Base-by-base conservation (phyloP, 2,113 vertebrate species). In the Nerophis lumbriciformis region DNA sequence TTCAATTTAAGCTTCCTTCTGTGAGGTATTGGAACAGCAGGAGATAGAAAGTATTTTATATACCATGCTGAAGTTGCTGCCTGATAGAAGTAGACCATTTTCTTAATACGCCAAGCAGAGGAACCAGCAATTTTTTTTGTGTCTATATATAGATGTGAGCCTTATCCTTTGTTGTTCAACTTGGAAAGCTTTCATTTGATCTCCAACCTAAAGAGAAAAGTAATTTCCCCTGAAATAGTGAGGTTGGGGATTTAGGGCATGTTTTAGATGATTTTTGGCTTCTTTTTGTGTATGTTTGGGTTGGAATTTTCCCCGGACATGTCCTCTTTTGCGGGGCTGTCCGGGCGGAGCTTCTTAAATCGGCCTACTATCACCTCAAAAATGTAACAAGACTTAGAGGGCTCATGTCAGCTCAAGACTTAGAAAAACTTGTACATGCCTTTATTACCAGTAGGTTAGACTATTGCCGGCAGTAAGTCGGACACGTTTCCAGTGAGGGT, bases 101-200 rank as follows among this genome's bases (percentile, higher is more conserved):
- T 85, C 59, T 72, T 85, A 73, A 72, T 68, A 66, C 57, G 71
- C 81, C 79, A 80, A 47, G 59, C 65, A 47, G 65, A 74, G 69
- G 70, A 63, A 75, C 72, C 79, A 76, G 78, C 71, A 75, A 58
- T 78, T 86, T 79, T n/a, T 61, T 64, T 82, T 83, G 48, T 6
- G 72, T 53, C 48, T 72, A 55, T 78, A 85, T 80, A 79, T 50
- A 83, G 79, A 86, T 84, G 81, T 71, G 63, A 72, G 61, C 68
- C 75, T 86, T 85, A 83, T 87, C 74, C 73, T 72, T 80, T 76
- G 71, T 54, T 61, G 60, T 28, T 60, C 63, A 51, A 74, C 76
- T 69, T 62, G 19, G 10, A 12, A 12, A 11, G 42, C 53, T 69
- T 66, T 28, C 15, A 69, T 73, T 78, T 81, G 75, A 81, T 81